Evolutionary conservation across 2,113 vertebrate species (phyloP).

Genomic region (Lonchura striata): DNA sequence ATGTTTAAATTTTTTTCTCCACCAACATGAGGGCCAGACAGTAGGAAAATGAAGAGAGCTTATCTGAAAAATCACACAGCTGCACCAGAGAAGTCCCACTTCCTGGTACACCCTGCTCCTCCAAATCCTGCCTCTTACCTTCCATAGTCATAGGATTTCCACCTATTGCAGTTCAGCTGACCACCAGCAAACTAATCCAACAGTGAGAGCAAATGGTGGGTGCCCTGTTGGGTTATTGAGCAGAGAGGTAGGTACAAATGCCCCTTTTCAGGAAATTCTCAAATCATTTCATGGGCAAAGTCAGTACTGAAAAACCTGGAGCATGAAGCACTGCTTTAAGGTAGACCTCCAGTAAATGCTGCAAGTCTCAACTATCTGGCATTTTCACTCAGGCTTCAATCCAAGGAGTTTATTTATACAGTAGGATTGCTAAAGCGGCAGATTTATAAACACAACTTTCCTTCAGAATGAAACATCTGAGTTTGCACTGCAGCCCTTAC

Average conservation of each 20-base stretch:
- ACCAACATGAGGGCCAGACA: rapidly evolving
- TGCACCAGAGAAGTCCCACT: not conserved
- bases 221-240: not conserved
- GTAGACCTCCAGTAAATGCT: not conserved
- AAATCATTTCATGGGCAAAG: not conserved
- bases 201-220: not conserved
- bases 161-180: not conserved
- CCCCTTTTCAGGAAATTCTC: not conserved
- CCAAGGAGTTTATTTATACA: not conserved
- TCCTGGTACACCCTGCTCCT: not conserved
- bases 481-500: not conserved
- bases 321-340: not conserved
- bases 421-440: not conserved
- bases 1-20: not conserved
- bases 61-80: not conserved
- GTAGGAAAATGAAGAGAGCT: not conserved
- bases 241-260: not conserved
- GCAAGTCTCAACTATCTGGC: not conserved
- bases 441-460: slow-evolving; percentile 23
- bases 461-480: not conserved
- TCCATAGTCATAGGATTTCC: not conserved
- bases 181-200: not conserved
- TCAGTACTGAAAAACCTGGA: not conserved
- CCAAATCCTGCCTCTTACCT: not conserved
- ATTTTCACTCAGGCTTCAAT: not conserved